phyloP scores from a whole-genome alignment of 2,113 vertebrate species.

The Toxotes chatareus region DNA sequence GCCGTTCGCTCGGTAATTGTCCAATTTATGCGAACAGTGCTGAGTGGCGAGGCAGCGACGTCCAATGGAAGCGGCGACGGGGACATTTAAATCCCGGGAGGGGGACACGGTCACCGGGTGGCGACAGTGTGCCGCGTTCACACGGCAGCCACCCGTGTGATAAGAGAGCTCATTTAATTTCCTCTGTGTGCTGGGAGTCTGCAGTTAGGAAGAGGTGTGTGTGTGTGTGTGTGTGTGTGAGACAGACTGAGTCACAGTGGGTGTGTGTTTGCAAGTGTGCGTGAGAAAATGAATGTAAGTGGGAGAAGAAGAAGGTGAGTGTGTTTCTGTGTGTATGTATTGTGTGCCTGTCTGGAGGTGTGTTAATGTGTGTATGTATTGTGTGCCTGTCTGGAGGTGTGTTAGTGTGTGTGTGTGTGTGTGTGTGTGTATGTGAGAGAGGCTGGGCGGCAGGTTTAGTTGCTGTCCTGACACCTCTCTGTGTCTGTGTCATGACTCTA shows the following conservation, averaged over 20 bases:
- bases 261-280: neutral
- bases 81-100: conserved; percentile 15
- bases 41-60: neutral
- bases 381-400: neutral
- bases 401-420: conserved; percentile 1
- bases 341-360: neutral
- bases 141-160: neutral
- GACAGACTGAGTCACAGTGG: too few relatives aligned
- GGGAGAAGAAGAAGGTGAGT: neutral
- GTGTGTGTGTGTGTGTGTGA: conserved; percentile 9
- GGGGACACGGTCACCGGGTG: neutral
- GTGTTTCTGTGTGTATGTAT: conserved; percentile 11
- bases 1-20: conserved; percentile 13
- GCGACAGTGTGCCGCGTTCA: neutral
- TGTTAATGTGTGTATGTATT: conserved; percentile 3
- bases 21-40: conserved; percentile 20
- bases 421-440: too few relatives aligned
- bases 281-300: neutral
- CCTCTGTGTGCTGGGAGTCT: conserved; percentile 23
- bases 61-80: neutral
- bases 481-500: conserved; percentile 2
- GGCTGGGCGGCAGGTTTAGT: neutral
- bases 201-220: neutral
- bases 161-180: conserved; percentile 55
- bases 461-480: conserved; percentile 9